A percentile compares a stretch with the other conserved stretches of the same genome.
Conservation (phyloP, 2,888 invertebrate genomes). For the Melolontha melolontha region DNA sequence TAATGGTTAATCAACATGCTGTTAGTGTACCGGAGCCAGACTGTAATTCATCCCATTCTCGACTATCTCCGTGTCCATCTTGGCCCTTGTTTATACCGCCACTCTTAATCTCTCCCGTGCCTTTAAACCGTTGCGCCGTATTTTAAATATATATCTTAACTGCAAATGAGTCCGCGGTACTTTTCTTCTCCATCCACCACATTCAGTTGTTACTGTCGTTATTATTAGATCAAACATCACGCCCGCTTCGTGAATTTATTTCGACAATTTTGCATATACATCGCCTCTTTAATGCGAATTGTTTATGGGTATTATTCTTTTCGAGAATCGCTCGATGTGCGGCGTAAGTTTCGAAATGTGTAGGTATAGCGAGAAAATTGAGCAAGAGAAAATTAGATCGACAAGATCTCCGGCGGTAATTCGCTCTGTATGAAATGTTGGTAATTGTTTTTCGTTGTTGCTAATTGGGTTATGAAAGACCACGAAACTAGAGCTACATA, state of each 20-base stretch:
- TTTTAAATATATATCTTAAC: slow-evolving; percentile 45
- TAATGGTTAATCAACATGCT: slow-evolving; percentile 51
- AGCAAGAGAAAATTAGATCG: slow-evolving; percentile 9
- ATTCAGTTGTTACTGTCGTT: slow-evolving; percentile 34
- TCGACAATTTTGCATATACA: slow-evolving; percentile 43
- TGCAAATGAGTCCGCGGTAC: slow-evolving; percentile 42
- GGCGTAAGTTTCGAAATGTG: slow-evolving; percentile 8
- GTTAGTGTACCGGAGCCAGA: slow-evolving; percentile 43
- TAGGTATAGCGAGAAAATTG: neutral
- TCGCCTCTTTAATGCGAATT: slow-evolving; percentile 36
- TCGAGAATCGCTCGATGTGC: slow-evolving; percentile 8
- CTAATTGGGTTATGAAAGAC: slow-evolving; percentile 16
- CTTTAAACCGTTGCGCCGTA: slow-evolving; percentile 37
- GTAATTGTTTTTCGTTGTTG: slow-evolving; percentile 21
- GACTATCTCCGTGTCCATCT: slow-evolving; percentile 42
- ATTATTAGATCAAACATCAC: slow-evolving; percentile 43
- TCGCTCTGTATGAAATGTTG: slow-evolving; percentile 21
- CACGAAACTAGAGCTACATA: too few species aligned
- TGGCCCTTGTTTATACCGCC: slow-evolving; percentile 45
- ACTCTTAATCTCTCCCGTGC: slow-evolving; percentile 43
- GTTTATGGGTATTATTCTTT: slow-evolving; percentile 38
- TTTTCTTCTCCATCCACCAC: slow-evolving; percentile 21
- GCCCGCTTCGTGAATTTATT: slow-evolving; percentile 33
- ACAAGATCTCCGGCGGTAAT: slow-evolving; percentile 16
- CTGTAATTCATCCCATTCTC: slow-evolving; percentile 44